Conservation (phyloP, 2,888 invertebrate species). For the Atrina japonica region DNA sequence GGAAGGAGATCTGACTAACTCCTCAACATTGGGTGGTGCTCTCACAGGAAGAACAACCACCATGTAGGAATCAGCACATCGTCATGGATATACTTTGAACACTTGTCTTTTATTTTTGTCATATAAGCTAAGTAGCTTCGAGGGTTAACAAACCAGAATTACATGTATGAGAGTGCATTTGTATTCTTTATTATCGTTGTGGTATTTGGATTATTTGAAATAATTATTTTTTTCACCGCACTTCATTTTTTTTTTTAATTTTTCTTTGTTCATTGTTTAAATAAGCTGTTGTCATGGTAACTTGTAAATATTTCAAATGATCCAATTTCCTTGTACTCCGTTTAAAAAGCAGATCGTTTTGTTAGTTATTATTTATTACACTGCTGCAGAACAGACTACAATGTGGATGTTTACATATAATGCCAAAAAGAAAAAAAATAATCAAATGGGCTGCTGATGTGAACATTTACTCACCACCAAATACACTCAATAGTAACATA, state of each 20-base stretch:
- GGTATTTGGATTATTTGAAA: conserved; percentile 18
- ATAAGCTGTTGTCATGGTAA: background rate
- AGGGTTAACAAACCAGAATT: too few species aligned
- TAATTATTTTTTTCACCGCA: conserved; percentile 8
- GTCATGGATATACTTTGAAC: conserved; percentile 22
- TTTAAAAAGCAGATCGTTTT: too few species aligned
- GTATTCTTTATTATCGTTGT: background rate
- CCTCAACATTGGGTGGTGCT: conserved; percentile 32
- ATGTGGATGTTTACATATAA: too few species aligned
- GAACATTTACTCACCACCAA: too few species aligned
- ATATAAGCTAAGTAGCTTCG: too few species aligned
- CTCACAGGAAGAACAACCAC: conserved; percentile 28
- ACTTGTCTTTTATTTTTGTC: conserved; percentile 13
- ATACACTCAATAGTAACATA: too few species aligned
- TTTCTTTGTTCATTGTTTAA: background rate
- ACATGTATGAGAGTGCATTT: background rate
- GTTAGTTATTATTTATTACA: too few species aligned
- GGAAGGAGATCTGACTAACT: conserved; percentile 54
- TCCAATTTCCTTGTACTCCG: conserved; percentile 16
- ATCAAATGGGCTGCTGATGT: too few species aligned
- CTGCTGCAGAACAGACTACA: too few species aligned
- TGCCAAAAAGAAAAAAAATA: too few species aligned
- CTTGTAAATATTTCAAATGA: conserved; percentile 13
- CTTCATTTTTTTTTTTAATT: conserved; percentile 13
- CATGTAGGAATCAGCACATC: conserved; percentile 30